phyloP scores from a whole-genome alignment of 2,797 vertebrate genomes.

The Halcyon chelicuti region DNA sequence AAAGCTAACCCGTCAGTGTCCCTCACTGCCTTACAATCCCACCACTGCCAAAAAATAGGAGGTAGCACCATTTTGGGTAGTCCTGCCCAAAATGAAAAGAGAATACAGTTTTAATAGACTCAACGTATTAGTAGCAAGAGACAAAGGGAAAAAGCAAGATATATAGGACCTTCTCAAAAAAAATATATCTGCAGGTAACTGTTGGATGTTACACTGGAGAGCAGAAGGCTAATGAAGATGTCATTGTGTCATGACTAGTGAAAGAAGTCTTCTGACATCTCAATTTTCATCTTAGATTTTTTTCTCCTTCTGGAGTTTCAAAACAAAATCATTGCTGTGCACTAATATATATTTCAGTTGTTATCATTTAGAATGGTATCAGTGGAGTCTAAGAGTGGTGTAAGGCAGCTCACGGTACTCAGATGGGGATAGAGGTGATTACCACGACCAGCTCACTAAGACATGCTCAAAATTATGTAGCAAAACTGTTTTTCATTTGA shows the following conservation, averaged over 20 bases:
- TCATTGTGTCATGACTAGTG: not conserved
- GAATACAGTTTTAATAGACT: not conserved
- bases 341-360: not conserved
- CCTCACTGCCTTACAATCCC: not conserved
- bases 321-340: not conserved
- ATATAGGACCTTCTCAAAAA: not conserved
- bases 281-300: not conserved
- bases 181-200: not conserved
- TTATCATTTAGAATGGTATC: not conserved
- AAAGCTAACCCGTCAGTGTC: not conserved
- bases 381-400: not conserved
- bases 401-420: not conserved
- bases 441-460: not conserved
- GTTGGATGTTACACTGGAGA: not conserved
- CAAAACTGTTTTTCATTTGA: not conserved
- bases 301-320: not conserved
- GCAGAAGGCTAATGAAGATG: not conserved
- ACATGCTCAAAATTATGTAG: not conserved
- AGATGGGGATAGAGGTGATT: not conserved
- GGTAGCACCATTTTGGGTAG: not conserved
- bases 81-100: not conserved
- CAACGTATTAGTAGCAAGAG: accelerated
- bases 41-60: not conserved
- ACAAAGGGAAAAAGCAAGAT: not conserved
- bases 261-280: not conserved